Conservation (phyloP, 2,888 invertebrate species). For the Caenorhabditis angaria region DNA sequence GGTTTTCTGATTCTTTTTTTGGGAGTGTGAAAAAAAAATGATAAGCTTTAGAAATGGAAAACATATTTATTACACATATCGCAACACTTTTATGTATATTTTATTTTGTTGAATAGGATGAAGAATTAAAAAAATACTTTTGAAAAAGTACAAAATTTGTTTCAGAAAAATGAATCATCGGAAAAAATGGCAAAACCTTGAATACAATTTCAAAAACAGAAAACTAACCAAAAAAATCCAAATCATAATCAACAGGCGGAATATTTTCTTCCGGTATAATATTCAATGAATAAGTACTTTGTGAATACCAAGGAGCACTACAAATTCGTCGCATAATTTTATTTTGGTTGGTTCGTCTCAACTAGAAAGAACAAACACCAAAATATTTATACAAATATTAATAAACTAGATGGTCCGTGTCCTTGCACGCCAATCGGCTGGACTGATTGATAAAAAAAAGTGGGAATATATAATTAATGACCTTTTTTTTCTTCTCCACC, state of each 20-base stretch:
- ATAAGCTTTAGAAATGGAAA: too few relatives aligned
- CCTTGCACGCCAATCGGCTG: constrained; percentile 1
- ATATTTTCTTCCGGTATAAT: constrained; percentile 64
- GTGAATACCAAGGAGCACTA: constrained; percentile 43
- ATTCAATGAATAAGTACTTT: constrained; percentile 63
- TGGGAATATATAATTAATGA: constrained; percentile 3
- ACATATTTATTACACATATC: too few relatives aligned
- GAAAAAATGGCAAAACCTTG: neutral
- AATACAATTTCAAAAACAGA: constrained; percentile 3
- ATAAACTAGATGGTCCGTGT: constrained; percentile 5
- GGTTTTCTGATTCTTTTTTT: constrained; percentile 29
- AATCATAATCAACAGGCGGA: constrained; percentile 56
- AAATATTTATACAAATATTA: neutral
- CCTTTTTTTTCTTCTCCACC: neutral
- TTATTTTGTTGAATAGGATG: too few relatives aligned
- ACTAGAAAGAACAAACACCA: neutral
- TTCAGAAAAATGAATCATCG: too few relatives aligned
- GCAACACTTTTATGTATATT: too few relatives aligned
- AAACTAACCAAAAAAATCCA: constrained; percentile 31
- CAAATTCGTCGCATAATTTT: constrained; percentile 38
- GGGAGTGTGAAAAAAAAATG: too few relatives aligned
- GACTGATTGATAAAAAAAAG: neutral
- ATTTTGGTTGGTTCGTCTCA: too few relatives aligned
- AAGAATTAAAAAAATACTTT: too few relatives aligned
- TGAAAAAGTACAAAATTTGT: too few relatives aligned